Base-by-base conservation (phyloP, 92 coral and sea anemone genomes). In the Blastomussa wellsi region DNA sequence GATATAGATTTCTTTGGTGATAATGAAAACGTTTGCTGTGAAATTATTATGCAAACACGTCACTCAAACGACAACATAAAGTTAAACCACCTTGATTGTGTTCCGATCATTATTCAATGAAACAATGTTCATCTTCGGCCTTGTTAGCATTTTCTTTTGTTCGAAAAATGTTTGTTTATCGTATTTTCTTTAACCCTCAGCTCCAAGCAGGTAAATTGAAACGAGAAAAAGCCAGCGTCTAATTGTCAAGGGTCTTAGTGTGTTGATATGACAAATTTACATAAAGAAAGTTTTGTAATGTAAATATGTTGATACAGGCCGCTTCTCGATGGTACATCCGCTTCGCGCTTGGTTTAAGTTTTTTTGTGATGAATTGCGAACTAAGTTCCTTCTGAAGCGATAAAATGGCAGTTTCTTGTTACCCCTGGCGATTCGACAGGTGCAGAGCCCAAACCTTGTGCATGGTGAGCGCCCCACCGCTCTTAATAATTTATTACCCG, bases 401-500 rank as follows among this genome's bases (percentile, higher is more conserved):
- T 75, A 74, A 83, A 75, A 60, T 74, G 80, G 87, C 73, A 83
- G 57, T 67, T 83, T 83, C 49, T 74, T 15, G 39, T 74, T 39
- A 29, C 72, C 73, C 49, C 19, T n/a, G 72, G 79, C 35, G 57
- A 57, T 57, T 74, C 33, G 80, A 37, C 87, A 83, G 87, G 87
- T 83, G 87, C 42, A 55, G 78, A 31, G 51, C 57, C 37, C 62
- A 41, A 60, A 47, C 72, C 39, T 2, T 60, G 74, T 59, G 16
- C 47, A 44, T 74, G 87, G 44, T 81, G 80, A 83, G 60, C 59
- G 32, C 80, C 72, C 74, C 65, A n/a, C 80, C 38, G 71, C 37
- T 41, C 39, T 83, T 39, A 83, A 83, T 83, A 35, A 83, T 83
- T 83, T 57, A 83, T 83, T 16, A 64, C 87, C 80, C 80, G 75